phyloP scores from a whole-genome alignment of 2,113 vertebrate genomes.

The Datnioides undecimradiatus region DNA sequence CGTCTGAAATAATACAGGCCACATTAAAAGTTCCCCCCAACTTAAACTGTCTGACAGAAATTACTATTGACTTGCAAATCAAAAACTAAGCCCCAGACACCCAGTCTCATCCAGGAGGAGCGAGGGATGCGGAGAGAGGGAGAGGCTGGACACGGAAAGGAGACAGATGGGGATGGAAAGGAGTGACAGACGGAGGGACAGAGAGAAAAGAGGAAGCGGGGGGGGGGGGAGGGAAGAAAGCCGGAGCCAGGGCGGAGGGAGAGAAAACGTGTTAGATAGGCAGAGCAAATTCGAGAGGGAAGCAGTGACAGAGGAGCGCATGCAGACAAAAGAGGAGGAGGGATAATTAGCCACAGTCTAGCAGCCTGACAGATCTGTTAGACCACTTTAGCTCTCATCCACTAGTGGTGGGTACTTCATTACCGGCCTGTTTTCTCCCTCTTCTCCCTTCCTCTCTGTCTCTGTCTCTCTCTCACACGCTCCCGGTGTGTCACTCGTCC shows the following conservation, averaged over 20 bases:
- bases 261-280: conserved; percentile 7
- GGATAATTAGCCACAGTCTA: conserved; percentile 81
- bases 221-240: conserved; percentile 9
- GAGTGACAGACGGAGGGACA: conserved; percentile 66
- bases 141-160: conserved; percentile 45
- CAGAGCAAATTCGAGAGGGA: conserved; percentile 42
- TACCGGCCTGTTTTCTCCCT: conserved; percentile 64
- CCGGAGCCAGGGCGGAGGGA: conserved; percentile 3
- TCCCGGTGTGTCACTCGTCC: conserved; percentile 40
- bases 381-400: conserved; percentile 77
- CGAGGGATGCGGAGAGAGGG: conserved; percentile 40
- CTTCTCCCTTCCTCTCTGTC: conserved; percentile 22
- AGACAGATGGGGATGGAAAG: conserved; percentile 69
- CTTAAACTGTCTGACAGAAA: conserved; percentile 70
- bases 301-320: conserved; percentile 64
- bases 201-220: conserved; percentile 29
- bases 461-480: neutral
- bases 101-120: conserved; percentile 57
- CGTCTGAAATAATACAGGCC: conserved; percentile 59
- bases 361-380: conserved; percentile 79
- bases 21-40: conserved; percentile 74
- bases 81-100: conserved; percentile 69
- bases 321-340: conserved; percentile 70
- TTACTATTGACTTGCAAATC: conserved; percentile 79
- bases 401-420: conserved; percentile 75